A percentile compares a stretch with the other conserved stretches of the same genome.
Evolutionary conservation across 2,888 invertebrate species (phyloP).

Genomic region (Ormia ochracea): DNA sequence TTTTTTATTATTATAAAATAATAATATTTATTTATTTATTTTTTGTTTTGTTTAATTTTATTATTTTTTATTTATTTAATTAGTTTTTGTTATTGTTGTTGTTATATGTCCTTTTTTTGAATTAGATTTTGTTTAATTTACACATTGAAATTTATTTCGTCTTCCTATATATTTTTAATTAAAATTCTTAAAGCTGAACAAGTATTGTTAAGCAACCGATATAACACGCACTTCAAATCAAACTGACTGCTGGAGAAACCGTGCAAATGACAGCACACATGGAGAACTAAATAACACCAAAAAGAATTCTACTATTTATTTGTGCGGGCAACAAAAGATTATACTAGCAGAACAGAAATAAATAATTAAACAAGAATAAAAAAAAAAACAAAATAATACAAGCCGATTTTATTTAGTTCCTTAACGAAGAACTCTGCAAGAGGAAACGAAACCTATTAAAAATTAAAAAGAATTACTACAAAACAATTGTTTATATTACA

Average conservation of each 20-base stretch:
- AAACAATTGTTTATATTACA: not conserved
- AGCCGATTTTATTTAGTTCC: slow-evolving; percentile 26
- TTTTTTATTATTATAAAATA: too few species aligned
- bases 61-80: too few species aligned
- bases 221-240: slow-evolving; percentile 56
- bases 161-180: not conserved
- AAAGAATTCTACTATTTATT: slow-evolving; percentile 12
- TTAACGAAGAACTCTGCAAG: slow-evolving; percentile 5
- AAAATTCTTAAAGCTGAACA: slow-evolving; percentile 16
- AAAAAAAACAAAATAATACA: slow-evolving; percentile 16
- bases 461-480: not conserved
- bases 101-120: too few species aligned
- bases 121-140: not conserved
- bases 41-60: too few species aligned
- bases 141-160: not conserved
- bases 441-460: slow-evolving; percentile 23
- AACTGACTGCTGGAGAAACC: slow-evolving; percentile 58
- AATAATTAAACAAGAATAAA: not conserved
- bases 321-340: slow-evolving; percentile 8
- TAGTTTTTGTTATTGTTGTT: too few species aligned
- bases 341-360: slow-evolving; percentile 12
- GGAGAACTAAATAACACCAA: slow-evolving; percentile 10
- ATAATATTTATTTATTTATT: too few species aligned
- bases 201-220: slow-evolving; percentile 52
- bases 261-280: slow-evolving; percentile 48